Conservation (phyloP, 2,797 vertebrate species). For the Aphelocoma californica region DNA sequence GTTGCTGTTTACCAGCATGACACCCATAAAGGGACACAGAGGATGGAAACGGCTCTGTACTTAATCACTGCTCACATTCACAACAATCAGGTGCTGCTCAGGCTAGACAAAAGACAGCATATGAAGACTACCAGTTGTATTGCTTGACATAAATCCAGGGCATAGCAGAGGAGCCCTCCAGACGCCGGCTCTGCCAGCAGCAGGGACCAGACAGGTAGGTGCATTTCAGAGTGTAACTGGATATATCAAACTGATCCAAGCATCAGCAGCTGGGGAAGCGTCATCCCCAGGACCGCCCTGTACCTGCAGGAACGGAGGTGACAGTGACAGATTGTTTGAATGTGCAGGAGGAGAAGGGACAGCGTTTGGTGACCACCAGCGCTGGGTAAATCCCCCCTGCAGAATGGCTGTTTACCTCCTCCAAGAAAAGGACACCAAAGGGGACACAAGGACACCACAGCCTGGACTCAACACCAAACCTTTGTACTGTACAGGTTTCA, state of each 20-base stretch:
- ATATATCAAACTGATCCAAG: not conserved
- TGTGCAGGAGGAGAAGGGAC: accelerated
- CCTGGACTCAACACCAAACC: not conserved
- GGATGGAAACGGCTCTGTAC: not conserved
- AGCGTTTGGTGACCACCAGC: accelerated
- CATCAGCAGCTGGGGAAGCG: not conserved
- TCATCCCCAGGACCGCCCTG: accelerated
- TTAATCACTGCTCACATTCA: not conserved
- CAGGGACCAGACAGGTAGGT: not conserved
- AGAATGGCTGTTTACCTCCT: not conserved
- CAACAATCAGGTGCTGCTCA: not conserved
- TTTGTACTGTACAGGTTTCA: not conserved
- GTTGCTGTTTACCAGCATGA: not conserved
- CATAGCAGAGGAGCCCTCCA: not conserved
- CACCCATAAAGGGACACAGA: not conserved
- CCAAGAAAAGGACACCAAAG: not conserved
- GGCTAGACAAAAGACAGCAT: not conserved
- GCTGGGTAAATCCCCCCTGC: accelerated
- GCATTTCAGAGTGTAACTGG: not conserved
- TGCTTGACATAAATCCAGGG: not conserved
- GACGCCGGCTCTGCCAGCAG: not conserved
- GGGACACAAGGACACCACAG: accelerated
- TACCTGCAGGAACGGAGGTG: accelerated
- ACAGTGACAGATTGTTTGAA: not conserved
- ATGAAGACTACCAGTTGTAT: not conserved